Base-by-base conservation (phyloP, 2,888 invertebrate genomes). In the Nipponacmea schrenckii region DNA sequence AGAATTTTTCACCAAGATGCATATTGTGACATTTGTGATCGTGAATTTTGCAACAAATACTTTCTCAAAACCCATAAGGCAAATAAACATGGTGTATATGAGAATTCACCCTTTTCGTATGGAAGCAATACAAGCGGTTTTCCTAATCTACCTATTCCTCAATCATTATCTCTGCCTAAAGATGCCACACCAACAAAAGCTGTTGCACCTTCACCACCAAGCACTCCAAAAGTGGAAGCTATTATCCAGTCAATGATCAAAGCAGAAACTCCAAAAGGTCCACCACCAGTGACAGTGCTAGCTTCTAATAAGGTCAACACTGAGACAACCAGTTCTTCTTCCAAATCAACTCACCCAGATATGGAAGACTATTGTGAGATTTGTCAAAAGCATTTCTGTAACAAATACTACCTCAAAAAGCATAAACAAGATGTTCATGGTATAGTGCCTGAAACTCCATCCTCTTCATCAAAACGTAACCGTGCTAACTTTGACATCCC, bases 11-110 rank as follows among this genome's bases (percentile, higher is more conserved):
- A 98, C 90, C 96, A 95, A 1, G 98, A 98, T 90, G 97, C 97
- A 24, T 98, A 96, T 90, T 98, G 98, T 89, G 96, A 97, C 87
- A 92, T 97, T 74, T 98, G 98, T 91, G 96, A 97, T 91, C 96
- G 97, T 88, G 98, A 98, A 90, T 98, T 98, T 90, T 98, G 98
- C 91, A 97, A 98, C 91, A 97, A 97, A 88, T 97, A 98, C 90
- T 98, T 97, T 90, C 91, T 98, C 39, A 97, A 98, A 90, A 98
- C 98, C 73, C 98, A 98, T 91, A 96, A 96, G 89, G 96, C 97
- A 46, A 97, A 97, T 89, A 97, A 97, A 87, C 98, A 98, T 89
- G 97, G 97, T 44, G 96, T 98, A 68, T 87, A 84, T 79, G 88
- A 88, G 70, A 84, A 79, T 73, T 82, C 85, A 68, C 83, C 84